Percentiles rank a stretch among this genome's conserved stretches.
phyloP scores from a whole-genome alignment of 2,113 vertebrate genomes.

The Callipepla californica region DNA sequence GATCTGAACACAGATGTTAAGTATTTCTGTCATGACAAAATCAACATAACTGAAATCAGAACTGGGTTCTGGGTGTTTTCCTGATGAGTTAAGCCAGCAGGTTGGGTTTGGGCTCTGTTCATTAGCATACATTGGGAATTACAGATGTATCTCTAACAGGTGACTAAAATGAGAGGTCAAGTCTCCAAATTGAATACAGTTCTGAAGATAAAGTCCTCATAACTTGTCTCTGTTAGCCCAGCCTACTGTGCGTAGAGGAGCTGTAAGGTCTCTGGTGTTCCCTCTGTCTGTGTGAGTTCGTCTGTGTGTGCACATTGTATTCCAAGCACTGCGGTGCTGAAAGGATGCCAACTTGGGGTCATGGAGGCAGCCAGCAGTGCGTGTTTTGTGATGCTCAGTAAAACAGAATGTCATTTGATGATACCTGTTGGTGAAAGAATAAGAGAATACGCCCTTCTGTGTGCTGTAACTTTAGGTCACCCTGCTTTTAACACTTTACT shows the following conservation, averaged over 20 bases:
- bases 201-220: not conserved
- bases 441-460: not conserved
- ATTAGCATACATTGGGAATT: not conserved
- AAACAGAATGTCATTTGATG: not conserved
- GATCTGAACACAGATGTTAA: not conserved
- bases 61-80: not conserved
- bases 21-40: not conserved
- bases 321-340: not conserved
- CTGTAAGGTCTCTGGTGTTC: not conserved
- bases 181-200: not conserved
- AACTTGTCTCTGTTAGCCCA: not conserved
- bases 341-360: not conserved
- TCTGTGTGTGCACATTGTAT: not conserved
- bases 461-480: not conserved
- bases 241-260: not conserved
- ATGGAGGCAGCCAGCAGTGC: not conserved
- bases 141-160: not conserved
- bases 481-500: constrained; percentile 36
- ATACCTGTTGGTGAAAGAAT: constrained; percentile 1
- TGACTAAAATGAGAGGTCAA: not conserved
- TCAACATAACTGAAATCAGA: not conserved
- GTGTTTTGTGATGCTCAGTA: not conserved
- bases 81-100: not conserved
- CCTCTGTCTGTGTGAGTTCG: not conserved
- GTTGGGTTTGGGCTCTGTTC: not conserved